Evolutionary conservation across 2,888 invertebrate species (phyloP), one percentile per base, ranked within the genome.

Genomic region (Agapostemon virescens): DNA sequence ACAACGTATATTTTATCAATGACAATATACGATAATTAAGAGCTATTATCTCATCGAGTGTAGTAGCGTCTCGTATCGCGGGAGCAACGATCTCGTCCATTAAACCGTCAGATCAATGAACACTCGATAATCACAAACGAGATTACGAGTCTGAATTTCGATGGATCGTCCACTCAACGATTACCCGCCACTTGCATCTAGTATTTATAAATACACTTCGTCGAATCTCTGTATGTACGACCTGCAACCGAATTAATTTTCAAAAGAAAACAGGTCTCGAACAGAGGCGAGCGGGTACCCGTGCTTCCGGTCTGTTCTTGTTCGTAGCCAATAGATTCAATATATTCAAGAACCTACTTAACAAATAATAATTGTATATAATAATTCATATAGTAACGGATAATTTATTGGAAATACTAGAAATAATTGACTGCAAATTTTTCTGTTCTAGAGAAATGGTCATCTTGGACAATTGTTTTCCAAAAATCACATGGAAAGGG

Each of bases 71-170:
- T 69, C 64, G 40, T 80, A 64, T 80, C 74, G 80, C 69, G 81
- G 45, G 81, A 81, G 75, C 75, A 81, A 81, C 52, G 81, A 81
- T 81, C 81, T 81, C 75, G 64, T 63, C 63, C 63, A 45, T 55
- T 75, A 81, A 81, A 81, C 81, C 36, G 68, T 68, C 70, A 81
- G 75, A 81, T 81, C 81, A 81, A 81, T 81, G 81, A 75, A 81
- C 81, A 75, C 52, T 67, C 69, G 81, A 81, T 81, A 75, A 45
- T 67, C 52, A n/a, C 61, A n/a, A 68, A 68, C 45, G 52, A 74
- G 67, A 80, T 74, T 74, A 71, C 45, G 38, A 74, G 11, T 74
- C 64, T 13, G 68, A 75, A 64, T 75, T 75, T 81, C 70, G 52
- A 74, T 69, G 23, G 23, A 74, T 36, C 68, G 26, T 40, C 61